Conservation (phyloP, 2,888 invertebrate genomes). For the Anoplius nigerrimus region DNA sequence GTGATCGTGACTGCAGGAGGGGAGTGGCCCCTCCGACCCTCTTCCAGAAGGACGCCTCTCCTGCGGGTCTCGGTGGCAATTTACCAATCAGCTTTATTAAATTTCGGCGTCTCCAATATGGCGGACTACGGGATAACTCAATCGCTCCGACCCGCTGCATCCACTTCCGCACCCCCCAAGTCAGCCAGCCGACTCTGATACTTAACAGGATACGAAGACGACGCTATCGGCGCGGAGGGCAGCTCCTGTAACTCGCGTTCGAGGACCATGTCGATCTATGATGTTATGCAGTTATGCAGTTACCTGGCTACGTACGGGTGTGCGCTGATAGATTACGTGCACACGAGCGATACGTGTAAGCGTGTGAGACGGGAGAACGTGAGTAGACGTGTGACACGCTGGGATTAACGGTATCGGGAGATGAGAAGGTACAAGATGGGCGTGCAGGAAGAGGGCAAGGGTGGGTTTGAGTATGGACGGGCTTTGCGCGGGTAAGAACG, state of each 20-base stretch:
- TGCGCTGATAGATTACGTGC: too few relatives aligned
- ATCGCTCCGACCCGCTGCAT: slow-evolving; percentile 27
- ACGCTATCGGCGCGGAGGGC: slow-evolving; percentile 12
- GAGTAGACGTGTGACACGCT: too few relatives aligned
- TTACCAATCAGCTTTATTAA: slow-evolving; percentile 60
- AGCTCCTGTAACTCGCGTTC: neutral
- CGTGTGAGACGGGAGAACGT: too few relatives aligned
- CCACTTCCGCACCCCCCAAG: slow-evolving; percentile 25
- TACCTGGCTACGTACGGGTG: too few relatives aligned
- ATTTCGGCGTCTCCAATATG: slow-evolving; percentile 40
- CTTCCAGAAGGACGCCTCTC: slow-evolving; percentile 7
- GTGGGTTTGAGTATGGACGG: too few relatives aligned
- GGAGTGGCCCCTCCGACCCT: neutral
- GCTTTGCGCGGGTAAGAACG: too few relatives aligned
- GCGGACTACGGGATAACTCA: slow-evolving; percentile 33
- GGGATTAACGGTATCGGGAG: too few relatives aligned
- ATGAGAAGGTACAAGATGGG: too few relatives aligned
- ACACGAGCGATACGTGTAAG: too few relatives aligned
- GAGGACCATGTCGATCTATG: too few relatives aligned
- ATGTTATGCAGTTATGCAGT: too few relatives aligned
- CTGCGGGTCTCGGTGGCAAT: slow-evolving; percentile 28
- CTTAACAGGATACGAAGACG: slow-evolving; percentile 28
- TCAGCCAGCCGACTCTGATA: slow-evolving; percentile 27
- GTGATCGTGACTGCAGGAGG: neutral
- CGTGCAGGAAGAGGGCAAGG: too few relatives aligned